Evolutionary conservation across 53 echinoderm and acorn worm genomes (phyloP).

Genomic region (Paelopatides confundens): DNA sequence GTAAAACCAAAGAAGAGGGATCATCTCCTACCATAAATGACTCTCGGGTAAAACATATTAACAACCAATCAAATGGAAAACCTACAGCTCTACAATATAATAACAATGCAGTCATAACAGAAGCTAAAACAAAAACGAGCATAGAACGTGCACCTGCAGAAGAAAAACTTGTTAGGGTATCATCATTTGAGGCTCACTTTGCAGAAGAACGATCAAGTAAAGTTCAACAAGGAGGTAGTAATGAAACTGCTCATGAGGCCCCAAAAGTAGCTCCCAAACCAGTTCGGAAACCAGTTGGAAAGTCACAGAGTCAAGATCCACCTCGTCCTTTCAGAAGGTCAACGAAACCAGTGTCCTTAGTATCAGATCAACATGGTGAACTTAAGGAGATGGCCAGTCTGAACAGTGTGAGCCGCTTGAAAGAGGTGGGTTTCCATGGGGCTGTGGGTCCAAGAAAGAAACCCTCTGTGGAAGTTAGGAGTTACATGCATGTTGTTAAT

Average conservation of each 20-base stretch:
- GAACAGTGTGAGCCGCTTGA: conserved; percentile 37
- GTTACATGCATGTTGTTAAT: conserved; percentile 22
- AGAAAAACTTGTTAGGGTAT: background rate
- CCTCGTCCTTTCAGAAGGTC: background rate
- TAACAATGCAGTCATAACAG: background rate
- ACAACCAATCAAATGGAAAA: background rate
- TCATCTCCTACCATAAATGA: background rate
- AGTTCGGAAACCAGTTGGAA: background rate
- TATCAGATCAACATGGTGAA: conserved; percentile 18
- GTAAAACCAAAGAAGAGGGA: background rate
- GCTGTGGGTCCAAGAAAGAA: background rate
- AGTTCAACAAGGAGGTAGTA: background rate
- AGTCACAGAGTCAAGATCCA: background rate
- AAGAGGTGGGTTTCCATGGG: conserved; percentile 42
- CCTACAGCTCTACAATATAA: background rate
- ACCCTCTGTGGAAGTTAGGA: conserved; percentile 16
- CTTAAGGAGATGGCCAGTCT: conserved; percentile 36
- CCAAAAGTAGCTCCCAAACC: conserved; percentile 42
- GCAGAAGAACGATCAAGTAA: background rate
- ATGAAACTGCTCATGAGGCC: background rate
- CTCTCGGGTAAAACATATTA: background rate
- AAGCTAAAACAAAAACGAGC: background rate
- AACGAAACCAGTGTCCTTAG: conserved; percentile 19
- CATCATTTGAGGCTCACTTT: conserved; percentile 16
- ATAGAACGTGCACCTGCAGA: background rate